Conservation (phyloP, 2,888 invertebrate genomes). For the Chrysolina oricalcia region DNA sequence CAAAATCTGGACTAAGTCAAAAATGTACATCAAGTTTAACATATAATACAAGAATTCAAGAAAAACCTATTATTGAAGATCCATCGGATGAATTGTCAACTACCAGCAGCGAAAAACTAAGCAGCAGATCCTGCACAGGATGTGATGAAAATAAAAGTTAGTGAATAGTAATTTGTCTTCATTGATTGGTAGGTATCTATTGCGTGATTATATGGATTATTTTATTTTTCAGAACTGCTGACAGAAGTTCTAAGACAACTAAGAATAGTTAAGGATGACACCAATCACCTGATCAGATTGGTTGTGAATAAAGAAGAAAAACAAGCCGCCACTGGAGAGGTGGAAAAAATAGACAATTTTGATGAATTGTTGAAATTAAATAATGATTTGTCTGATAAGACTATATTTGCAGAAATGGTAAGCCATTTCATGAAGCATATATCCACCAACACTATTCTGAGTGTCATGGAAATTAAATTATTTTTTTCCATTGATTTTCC, state of each 20-base stretch:
- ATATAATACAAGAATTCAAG: constrained; percentile 8
- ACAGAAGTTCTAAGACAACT: constrained; percentile 17
- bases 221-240: constrained; percentile 24
- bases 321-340: background rate
- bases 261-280: background rate
- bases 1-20: background rate
- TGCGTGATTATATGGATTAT: too few species aligned
- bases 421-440: too few species aligned
- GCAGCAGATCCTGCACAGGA: background rate
- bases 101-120: constrained; percentile 16
- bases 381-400: too few species aligned
- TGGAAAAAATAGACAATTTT: too few species aligned
- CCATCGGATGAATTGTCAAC: constrained; percentile 4
- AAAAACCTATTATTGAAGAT: background rate
- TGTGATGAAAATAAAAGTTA: constrained; percentile 5
- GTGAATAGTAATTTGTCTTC: background rate
- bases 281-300: constrained; percentile 12
- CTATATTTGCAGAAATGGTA: too few species aligned
- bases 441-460: too few species aligned
- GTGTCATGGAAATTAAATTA: too few species aligned
- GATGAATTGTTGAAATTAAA: too few species aligned
- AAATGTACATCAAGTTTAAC: constrained; percentile 17
- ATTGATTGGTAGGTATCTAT: background rate
- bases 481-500: too few species aligned
- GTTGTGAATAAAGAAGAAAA: background rate